phyloP scores from a whole-genome alignment of 2,797 vertebrate species.

The Tinamus major region DNA sequence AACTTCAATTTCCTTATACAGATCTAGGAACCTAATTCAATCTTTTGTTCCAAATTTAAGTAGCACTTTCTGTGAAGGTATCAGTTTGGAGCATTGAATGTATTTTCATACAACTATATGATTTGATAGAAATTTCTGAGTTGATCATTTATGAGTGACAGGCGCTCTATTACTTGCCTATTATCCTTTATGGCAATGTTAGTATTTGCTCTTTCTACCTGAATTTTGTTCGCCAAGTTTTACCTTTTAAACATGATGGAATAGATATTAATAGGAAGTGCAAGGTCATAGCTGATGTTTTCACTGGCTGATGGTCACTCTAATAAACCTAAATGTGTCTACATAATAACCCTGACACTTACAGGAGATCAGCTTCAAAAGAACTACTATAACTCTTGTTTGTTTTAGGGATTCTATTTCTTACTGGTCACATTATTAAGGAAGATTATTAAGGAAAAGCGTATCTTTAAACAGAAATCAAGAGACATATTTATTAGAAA shows the following conservation, averaged over 20 bases:
- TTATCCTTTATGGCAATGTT: background rate
- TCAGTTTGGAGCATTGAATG: background rate
- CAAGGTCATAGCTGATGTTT: background rate
- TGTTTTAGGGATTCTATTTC: background rate
- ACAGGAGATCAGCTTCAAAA: background rate
- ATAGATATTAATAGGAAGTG: background rate
- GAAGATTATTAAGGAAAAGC: background rate
- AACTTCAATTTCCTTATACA: conserved; percentile 15
- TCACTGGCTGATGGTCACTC: background rate
- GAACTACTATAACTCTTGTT: background rate
- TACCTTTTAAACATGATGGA: background rate
- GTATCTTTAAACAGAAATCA: background rate
- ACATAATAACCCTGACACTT: background rate
- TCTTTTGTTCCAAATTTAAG: conserved; percentile 48
- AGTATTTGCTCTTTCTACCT: background rate
- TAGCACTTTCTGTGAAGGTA: background rate
- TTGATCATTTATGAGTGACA: conserved; percentile 25
- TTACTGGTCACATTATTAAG: background rate
- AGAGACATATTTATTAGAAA: background rate
- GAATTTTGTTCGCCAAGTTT: background rate
- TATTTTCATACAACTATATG: conserved; percentile 22
- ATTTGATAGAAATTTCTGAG: conserved; percentile 19
- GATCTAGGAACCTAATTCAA: background rate
- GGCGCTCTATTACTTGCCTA: background rate
- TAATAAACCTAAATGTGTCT: background rate